phyloP scores from a whole-genome alignment of 1,140 invertebrate species.

The Meteorus sp. region DNA sequence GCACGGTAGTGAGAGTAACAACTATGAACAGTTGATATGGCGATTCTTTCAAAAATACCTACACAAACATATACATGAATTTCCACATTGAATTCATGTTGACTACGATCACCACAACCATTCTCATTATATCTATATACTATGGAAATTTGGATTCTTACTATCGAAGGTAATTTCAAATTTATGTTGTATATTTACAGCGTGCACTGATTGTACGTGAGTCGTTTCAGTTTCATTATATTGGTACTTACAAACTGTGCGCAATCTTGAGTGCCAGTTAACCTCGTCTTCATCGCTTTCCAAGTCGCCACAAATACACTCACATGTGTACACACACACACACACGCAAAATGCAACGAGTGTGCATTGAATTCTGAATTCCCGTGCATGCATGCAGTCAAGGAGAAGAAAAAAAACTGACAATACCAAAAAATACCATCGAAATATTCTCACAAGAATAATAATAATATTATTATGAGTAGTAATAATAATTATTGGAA shows the following conservation, averaged over 20 bases:
- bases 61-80: no score
- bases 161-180: slow-evolving; percentile 20
- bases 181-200: slow-evolving; percentile 14
- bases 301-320: slow-evolving; percentile 19
- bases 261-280: slow-evolving; percentile 16
- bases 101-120: no score
- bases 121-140: no score
- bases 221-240: no score
- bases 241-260: background rate
- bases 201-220: slow-evolving; percentile 26
- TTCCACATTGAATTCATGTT: no score
- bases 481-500: no score
- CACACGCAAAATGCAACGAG: no score
- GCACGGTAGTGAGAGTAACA: slow-evolving; percentile 1
- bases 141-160: no score
- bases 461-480: no score
- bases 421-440: background rate
- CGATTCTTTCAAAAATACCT: no score
- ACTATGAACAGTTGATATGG: background rate
- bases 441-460: background rate
- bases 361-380: no score
- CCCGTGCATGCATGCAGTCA: background rate
- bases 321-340: no score
- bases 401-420: background rate
- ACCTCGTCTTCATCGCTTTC: slow-evolving; percentile 22